phyloP scores from a whole-genome alignment of 2,888 invertebrate genomes.

The Catocala fraxini region DNA sequence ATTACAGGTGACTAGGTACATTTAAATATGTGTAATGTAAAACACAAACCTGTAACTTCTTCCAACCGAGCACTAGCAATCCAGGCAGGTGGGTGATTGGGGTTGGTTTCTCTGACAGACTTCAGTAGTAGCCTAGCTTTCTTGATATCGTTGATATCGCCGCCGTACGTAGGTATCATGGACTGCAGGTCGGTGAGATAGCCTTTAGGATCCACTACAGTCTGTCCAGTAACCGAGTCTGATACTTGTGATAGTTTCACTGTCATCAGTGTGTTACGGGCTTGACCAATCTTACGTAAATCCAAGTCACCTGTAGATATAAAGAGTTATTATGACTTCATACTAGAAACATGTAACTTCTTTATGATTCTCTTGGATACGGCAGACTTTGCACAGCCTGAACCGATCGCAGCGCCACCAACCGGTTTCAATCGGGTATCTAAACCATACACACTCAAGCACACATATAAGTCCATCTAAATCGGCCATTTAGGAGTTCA shows the following conservation, averaged over 20 bases:
- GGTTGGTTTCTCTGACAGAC: conserved; percentile 99
- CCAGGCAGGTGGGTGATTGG: conserved; percentile 99
- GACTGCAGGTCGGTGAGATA: conserved; percentile 99
- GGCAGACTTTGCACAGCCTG: too few relatives aligned
- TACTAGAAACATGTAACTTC: too few relatives aligned
- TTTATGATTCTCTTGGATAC: too few relatives aligned
- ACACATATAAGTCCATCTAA: too few relatives aligned
- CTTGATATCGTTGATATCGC: conserved; percentile 99
- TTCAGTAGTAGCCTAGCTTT: conserved; percentile 98
- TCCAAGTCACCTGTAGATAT: conserved; percentile 93
- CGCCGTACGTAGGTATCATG: conserved; percentile 99
- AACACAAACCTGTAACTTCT: conserved; percentile 96
- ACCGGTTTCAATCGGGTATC: too few relatives aligned
- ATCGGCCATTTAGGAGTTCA: too few relatives aligned
- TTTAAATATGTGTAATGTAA: not conserved
- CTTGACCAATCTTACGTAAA: conserved; percentile 99
- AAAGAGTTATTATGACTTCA: not conserved
- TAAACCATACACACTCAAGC: too few relatives aligned
- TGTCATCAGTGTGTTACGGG: conserved; percentile 99
- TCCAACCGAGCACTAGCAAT: conserved; percentile 99
- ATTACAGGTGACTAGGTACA: too few relatives aligned
- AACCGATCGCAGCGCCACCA: too few relatives aligned
- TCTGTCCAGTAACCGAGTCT: conserved; percentile 99
- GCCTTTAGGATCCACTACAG: conserved; percentile 99
- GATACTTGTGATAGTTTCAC: conserved; percentile 99